Evolutionary conservation across 2,113 vertebrate species (phyloP).

Genomic region (Corvus hawaiiensis): DNA sequence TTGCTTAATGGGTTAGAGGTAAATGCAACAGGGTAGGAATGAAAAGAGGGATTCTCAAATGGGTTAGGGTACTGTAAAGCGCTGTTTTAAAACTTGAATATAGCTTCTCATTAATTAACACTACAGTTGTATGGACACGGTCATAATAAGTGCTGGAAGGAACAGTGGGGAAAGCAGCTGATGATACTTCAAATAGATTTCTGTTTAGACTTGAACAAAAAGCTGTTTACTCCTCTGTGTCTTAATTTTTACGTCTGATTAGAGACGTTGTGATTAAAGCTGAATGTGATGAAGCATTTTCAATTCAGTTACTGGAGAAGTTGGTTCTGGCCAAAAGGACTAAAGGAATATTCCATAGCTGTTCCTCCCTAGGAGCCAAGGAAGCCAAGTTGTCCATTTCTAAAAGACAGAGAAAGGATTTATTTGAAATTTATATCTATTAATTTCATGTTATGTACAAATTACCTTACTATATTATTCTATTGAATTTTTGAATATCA

Average conservation of each 20-base stretch:
- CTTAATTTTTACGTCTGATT: constrained; percentile 26
- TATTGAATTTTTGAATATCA: not conserved
- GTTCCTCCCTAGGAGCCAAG: not conserved
- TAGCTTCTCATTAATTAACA: not conserved
- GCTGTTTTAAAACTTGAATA: not conserved
- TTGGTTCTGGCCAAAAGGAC: not conserved
- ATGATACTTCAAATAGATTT: not conserved
- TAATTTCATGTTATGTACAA: not conserved
- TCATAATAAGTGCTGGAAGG: not conserved
- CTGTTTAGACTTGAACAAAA: not conserved
- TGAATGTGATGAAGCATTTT: not conserved
- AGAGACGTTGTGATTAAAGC: not conserved
- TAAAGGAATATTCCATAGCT: not conserved
- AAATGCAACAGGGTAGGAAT: not conserved
- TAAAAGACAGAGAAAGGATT: not conserved
- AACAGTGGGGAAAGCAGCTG: not conserved
- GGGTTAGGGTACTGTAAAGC: not conserved
- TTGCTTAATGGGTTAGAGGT: not conserved
- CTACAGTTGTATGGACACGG: not conserved
- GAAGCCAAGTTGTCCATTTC: not conserved
- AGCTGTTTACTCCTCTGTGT: not conserved
- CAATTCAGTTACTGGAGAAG: not conserved
- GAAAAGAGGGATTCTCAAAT: not conserved
- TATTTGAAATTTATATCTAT: not conserved
- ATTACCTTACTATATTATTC: not conserved